Evolutionary conservation across 2,888 invertebrate species (phyloP).

Genomic region (Timema podura): DNA sequence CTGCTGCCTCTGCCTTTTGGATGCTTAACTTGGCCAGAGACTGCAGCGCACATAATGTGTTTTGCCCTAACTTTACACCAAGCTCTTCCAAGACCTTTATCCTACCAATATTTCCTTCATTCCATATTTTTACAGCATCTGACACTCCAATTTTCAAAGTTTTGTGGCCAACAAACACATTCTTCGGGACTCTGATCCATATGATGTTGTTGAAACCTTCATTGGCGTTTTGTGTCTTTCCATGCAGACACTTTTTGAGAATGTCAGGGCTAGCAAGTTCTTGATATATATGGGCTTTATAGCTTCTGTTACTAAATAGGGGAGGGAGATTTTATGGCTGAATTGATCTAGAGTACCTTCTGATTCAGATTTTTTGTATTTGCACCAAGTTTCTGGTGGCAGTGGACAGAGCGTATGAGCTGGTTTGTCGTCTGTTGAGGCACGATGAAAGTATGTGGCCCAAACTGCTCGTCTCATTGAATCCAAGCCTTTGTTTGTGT

Average conservation of each 20-base stretch:
- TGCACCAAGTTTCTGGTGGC: conserved; percentile 26
- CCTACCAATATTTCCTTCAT: conserved; percentile 18
- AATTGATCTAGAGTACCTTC: conserved; percentile 6
- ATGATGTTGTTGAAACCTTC: conserved; percentile 27
- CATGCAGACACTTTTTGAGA: conserved; percentile 24
- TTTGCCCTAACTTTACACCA: background rate
- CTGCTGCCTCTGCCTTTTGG: background rate
- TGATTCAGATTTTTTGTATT: conserved; percentile 17
- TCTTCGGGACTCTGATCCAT: conserved; percentile 27
- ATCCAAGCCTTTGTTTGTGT: background rate
- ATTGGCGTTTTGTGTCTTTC: conserved; percentile 28
- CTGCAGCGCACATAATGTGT: background rate
- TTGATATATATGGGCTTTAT: conserved; percentile 28
- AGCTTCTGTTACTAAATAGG: conserved; percentile 20
- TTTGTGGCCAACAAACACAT: conserved; percentile 21
- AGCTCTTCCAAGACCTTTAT: background rate
- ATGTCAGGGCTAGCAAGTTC: conserved; percentile 19
- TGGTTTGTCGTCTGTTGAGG: conserved; percentile 24
- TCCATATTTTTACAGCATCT: conserved; percentile 23
- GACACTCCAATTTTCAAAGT: conserved; percentile 22
- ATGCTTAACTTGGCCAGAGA: background rate
- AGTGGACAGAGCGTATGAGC: conserved; percentile 20
- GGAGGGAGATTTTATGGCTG: conserved; percentile 21
- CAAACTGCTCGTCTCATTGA: conserved; percentile 14
- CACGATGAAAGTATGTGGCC: conserved; percentile 22